Evolutionary conservation across 2,888 invertebrate genomes (phyloP).

Genomic region (Drosophila planitibia): DNA sequence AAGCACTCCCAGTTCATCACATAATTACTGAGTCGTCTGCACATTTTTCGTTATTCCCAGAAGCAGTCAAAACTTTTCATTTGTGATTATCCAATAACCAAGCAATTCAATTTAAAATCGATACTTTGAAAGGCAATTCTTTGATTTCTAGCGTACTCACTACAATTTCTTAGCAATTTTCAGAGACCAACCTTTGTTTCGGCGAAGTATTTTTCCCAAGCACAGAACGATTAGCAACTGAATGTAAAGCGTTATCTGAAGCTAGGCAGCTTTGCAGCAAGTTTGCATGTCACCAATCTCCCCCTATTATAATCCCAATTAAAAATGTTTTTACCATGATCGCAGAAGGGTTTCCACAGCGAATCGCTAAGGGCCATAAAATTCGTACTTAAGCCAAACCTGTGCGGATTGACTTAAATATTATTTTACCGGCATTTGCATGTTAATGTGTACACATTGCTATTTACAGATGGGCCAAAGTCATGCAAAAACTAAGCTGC

Average conservation of each 20-base stretch:
- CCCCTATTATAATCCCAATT: slow-evolving; percentile 24
- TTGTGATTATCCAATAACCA: background rate
- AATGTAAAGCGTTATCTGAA: background rate
- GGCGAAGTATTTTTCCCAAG: slow-evolving; percentile 1
- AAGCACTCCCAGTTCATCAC: background rate
- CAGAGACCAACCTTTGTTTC: slow-evolving; percentile 19
- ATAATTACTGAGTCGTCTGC: background rate
- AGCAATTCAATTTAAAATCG: background rate
- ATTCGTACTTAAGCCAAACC: slow-evolving; percentile 19
- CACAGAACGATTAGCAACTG: slow-evolving; percentile 7
- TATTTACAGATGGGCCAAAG: slow-evolving; percentile 62
- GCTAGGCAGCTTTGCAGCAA: slow-evolving; percentile 10
- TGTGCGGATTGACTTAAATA: slow-evolving; percentile 42
- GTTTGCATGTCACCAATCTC: slow-evolving; percentile 9
- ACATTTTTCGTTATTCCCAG: background rate
- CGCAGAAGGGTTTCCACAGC: background rate
- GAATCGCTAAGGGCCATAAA: slow-evolving; percentile 18
- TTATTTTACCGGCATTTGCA: slow-evolving; percentile 5
- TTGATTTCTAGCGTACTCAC: background rate
- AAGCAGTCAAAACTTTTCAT: background rate
- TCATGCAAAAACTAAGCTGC: slow-evolving; percentile 76
- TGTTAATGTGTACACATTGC: slow-evolving; percentile 35
- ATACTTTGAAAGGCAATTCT: background rate
- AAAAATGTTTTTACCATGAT: slow-evolving; percentile 14
- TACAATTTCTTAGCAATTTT: slow-evolving; percentile 14